Conservation (phyloP, 53 echinoderm and acorn worm species). For the Astropecten irregularis region DNA sequence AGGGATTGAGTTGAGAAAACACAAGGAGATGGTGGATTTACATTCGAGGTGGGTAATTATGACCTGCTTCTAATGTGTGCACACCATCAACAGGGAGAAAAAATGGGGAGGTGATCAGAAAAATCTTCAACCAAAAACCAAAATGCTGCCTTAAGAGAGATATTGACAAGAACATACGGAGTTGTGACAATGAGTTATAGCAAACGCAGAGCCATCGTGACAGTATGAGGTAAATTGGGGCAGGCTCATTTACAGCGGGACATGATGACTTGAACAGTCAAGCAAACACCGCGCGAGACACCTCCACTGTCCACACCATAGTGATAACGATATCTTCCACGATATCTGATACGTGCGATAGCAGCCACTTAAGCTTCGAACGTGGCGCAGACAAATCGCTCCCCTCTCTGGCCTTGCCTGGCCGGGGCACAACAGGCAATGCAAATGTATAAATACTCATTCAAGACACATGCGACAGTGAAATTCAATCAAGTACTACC, state of each 20-base stretch:
- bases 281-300: constrained; percentile 6
- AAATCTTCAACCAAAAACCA: too few relatives aligned
- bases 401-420: not conserved
- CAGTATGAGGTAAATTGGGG: not conserved
- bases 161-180: too few relatives aligned
- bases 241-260: not conserved
- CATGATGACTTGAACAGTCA: constrained; percentile 6
- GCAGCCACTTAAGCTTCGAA: constrained; percentile 36
- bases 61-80: too few relatives aligned
- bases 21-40: too few relatives aligned
- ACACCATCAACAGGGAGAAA: too few relatives aligned
- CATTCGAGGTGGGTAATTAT: too few relatives aligned
- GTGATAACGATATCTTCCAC: constrained; percentile 11
- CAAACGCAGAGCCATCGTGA: not conserved
- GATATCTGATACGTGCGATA: constrained; percentile 39
- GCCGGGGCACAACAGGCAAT: constrained; percentile 24
- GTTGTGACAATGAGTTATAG: not conserved
- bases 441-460: constrained; percentile 42
- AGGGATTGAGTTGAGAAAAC: too few relatives aligned
- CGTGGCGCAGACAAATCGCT: constrained; percentile 35
- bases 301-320: not conserved
- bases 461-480: constrained; percentile 31
- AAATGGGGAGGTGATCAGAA: too few relatives aligned
- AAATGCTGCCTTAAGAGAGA: too few relatives aligned
- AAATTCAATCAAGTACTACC: constrained; percentile 44